Evolutionary conservation across 2,797 vertebrate species (phyloP), one percentile per base, ranked within the genome.

Genomic region (Eulemur albifrons): DNA sequence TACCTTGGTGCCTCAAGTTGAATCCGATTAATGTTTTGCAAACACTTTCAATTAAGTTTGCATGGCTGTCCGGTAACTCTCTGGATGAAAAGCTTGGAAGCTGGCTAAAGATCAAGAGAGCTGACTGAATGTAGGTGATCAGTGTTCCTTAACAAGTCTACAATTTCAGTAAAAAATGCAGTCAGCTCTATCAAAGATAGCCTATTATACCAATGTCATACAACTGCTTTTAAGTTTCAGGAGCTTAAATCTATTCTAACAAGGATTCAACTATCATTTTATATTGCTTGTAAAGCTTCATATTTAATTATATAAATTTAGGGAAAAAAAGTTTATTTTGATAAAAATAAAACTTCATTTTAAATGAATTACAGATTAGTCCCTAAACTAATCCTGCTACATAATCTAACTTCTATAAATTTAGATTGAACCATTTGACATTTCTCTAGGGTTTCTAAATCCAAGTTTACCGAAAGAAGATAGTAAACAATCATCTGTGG

Each of bases 41-140:
- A 95, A 95, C 52, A n/a, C 57, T 91, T 96, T 91, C 73, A 82
- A 88, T 90, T 95, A 97, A 95, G 40, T 54, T 69, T 90, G 32
- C 52, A 52, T 21, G 67, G 75, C 14, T 92, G 25, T 77, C 61
- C 32, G 30, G 27, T 86, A 95, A 95, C 65, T 94, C 59, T 95
- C 91, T 80, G 57, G 35, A 92, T 84, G 38, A 89, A 96, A 95
- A 86, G 57, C 27, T 23, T 94, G 35, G 23, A 89, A 92, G 50
- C n/a, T 61, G 21, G 48, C 43, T 98, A 80, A 93, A 52, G 43
- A 86, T 4, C 73, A 90, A 92, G 27, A 96, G 18, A 90, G n/a
- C 76, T 92, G n/a, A 92, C 18, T 90, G 80, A 94, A 94, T 0
- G 0, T 14, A 76, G 25, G 38, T 52, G 40, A 94, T 25, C 82